Evolutionary conservation across 30 jellyfish, hydroid and myxozoan genomes (phyloP).

Genomic region (Kudoa iwatai): DNA sequence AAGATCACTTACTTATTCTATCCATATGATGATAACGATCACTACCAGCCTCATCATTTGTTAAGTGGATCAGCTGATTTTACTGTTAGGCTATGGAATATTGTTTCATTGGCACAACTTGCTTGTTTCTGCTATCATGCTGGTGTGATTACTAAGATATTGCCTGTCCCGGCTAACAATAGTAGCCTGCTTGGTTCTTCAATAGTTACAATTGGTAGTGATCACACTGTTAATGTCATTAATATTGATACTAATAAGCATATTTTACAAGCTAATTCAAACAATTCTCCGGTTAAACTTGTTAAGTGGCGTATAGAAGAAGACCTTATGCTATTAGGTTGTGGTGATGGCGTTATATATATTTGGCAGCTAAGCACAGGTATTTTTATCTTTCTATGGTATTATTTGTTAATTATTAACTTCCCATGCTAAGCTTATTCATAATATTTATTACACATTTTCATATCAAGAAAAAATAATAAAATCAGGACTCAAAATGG

Average conservation of each 20-base stretch:
- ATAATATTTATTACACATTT: too few relatives aligned
- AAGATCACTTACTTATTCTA: constrained; percentile 42
- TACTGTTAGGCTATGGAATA: constrained; percentile 79
- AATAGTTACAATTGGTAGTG: constrained; percentile 94
- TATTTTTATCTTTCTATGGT: too few relatives aligned
- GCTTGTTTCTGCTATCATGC: constrained; percentile 57
- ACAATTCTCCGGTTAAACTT: constrained; percentile 78
- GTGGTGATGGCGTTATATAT: constrained; percentile 89
- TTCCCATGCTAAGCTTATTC: too few relatives aligned
- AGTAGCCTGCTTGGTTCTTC: too few relatives aligned
- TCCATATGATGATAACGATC: constrained; percentile 90
- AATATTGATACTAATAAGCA: constrained; percentile 45
- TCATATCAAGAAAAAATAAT: too few relatives aligned
- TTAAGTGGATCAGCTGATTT: constrained; percentile 91
- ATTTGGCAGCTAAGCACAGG: constrained; percentile 98
- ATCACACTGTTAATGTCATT: constrained; percentile 66
- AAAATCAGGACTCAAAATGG: too few relatives aligned
- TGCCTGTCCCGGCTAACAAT: too few relatives aligned
- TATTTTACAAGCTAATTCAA: constrained; percentile 42
- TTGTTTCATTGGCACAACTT: constrained; percentile 11
- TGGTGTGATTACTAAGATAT: too few relatives aligned
- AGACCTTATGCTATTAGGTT: constrained; percentile 79
- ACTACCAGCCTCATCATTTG: constrained; percentile 33
- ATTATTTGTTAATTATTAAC: too few relatives aligned
- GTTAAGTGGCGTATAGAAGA: constrained; percentile 82